These are phyloP conservation scores for Seira musarum DNA, from an alignment of 2,888 invertebrate species.

Conservation along the genomic window DNA sequence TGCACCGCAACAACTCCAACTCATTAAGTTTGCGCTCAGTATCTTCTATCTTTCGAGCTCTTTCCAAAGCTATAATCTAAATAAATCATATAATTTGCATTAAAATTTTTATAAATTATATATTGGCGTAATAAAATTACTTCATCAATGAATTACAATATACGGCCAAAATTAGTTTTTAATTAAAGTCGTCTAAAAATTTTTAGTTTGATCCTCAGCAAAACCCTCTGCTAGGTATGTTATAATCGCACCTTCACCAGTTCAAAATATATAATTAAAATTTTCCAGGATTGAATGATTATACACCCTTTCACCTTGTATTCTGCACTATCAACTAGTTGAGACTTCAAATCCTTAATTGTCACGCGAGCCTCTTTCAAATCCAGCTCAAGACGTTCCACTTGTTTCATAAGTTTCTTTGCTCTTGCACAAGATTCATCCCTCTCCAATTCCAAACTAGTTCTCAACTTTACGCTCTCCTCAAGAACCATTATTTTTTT, in stretches of 20 bases:
- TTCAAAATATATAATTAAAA: not conserved
- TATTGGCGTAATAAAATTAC: too few species aligned
- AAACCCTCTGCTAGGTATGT: not conserved
- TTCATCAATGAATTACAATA: too few species aligned
- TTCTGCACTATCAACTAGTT: conserved; percentile 88
- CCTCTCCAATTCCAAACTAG: conserved; percentile 65
- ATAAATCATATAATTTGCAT: not conserved
- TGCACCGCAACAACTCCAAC: conserved; percentile 83
- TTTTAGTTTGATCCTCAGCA: too few species aligned
- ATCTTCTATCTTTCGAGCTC: conserved; percentile 88
- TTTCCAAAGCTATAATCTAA: conserved; percentile 86
- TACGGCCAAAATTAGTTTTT: too few species aligned
- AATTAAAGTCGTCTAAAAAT: too few species aligned
- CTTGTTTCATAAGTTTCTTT: conserved; percentile 87
- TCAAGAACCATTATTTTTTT: conserved; percentile 90
- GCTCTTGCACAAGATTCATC: conserved; percentile 75
- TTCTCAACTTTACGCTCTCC: conserved; percentile 76
- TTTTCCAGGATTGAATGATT: not conserved
- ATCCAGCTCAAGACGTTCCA: conserved; percentile 86
- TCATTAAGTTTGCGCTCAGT: conserved; percentile 86
- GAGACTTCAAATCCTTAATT: conserved; percentile 87
- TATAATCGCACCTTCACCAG: not conserved
- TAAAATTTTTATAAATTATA: not conserved
- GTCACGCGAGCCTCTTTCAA: conserved; percentile 87
- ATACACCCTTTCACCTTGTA: conserved; percentile 78